Evolutionary conservation across 2,113 vertebrate genomes (phyloP).

Genomic region (Lethenteron camtschaticum): DNA sequence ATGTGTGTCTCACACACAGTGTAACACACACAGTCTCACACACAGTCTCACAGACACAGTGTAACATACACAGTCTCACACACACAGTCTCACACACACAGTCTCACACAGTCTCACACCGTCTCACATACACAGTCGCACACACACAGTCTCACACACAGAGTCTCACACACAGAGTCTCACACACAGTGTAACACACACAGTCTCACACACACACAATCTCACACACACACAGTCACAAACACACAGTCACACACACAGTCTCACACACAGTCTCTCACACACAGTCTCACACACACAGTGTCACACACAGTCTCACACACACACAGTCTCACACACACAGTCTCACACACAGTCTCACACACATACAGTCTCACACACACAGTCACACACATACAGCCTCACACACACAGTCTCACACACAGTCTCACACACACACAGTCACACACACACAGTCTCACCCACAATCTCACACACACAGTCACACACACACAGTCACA

Average conservation of each 20-base stretch:
- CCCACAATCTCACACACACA: background rate
- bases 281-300: background rate
- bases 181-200: background rate
- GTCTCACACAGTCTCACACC: background rate
- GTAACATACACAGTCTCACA: background rate
- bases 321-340: conserved; percentile 1
- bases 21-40: background rate
- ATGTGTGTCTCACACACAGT: background rate
- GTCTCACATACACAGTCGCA: background rate
- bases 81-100: background rate
- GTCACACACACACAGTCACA: background rate
- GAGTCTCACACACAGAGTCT: background rate
- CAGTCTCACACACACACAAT: background rate
- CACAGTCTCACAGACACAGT: background rate
- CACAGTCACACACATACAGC: background rate
- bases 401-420: background rate
- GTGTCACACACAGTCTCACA: background rate
- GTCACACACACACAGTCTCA: background rate
- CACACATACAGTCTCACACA: background rate
- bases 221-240: background rate
- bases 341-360: background rate
- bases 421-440: background rate
- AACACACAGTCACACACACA: background rate
- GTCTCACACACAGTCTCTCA: background rate
- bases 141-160: background rate